Percentiles rank a stretch among this genome's conserved stretches.
phyloP scores from a whole-genome alignment of 2,888 invertebrate species.

The Caenorhabditis virilis region DNA sequence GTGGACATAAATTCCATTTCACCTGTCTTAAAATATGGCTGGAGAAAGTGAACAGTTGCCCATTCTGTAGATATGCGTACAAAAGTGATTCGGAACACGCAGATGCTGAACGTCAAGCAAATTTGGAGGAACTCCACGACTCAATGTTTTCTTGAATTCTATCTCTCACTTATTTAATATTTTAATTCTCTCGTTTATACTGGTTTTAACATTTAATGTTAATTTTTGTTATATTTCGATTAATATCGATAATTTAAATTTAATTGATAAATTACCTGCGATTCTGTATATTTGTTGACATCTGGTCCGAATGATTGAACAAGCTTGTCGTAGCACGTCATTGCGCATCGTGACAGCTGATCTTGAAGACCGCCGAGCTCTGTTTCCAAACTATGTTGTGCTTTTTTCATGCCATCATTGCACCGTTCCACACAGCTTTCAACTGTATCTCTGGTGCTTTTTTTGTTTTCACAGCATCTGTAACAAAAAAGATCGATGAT shows the following conservation, averaged over 20 bases:
- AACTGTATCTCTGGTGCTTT: constrained; percentile 50
- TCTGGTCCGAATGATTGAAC: constrained; percentile 55
- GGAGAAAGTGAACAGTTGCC: constrained; percentile 16
- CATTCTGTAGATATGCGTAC: constrained; percentile 20
- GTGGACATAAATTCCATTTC: constrained; percentile 26
- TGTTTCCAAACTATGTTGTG: constrained; percentile 54
- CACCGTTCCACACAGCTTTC: constrained; percentile 61
- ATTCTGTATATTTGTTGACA: constrained; percentile 50
- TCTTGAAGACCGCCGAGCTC: constrained; percentile 54
- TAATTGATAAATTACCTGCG: constrained; percentile 24
- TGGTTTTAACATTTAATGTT: not conserved
- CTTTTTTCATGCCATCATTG: constrained; percentile 57
- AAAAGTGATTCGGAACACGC: constrained; percentile 20
- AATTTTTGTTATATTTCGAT: too few relatives aligned
- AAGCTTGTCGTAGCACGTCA: constrained; percentile 62
- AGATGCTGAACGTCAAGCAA: constrained; percentile 9
- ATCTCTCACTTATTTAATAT: not conserved
- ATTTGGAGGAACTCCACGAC: constrained; percentile 28
- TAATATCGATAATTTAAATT: too few relatives aligned
- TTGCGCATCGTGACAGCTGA: constrained; percentile 59
- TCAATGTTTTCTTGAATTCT: constrained; percentile 24
- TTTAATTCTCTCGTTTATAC: not conserved
- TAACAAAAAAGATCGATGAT: too few relatives aligned
- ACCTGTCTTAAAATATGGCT: constrained; percentile 28
- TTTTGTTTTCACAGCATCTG: constrained; percentile 59